A percentile compares a stretch with the other conserved stretches of the same genome.
Conservation (phyloP, 1,140 invertebrate species). For the Temnothorax longispinosus region DNA sequence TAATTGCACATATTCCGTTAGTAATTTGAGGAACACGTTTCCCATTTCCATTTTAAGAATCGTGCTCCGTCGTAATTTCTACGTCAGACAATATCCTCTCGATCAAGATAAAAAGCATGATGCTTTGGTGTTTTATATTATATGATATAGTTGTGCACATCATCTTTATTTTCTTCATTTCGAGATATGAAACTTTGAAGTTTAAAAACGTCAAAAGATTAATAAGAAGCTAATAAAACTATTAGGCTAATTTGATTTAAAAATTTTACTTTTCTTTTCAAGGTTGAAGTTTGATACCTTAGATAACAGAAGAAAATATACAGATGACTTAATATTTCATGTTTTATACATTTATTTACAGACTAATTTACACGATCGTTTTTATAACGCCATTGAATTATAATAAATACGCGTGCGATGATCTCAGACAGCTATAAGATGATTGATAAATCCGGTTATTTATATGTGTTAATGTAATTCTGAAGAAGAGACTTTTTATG, state of each 20-base stretch:
- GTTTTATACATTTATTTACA: conserved; percentile 86
- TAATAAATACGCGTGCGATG: conserved; percentile 71
- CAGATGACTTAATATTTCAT: conserved; percentile 24
- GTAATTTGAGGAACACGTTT: conserved; percentile 21
- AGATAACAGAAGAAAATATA: not conserved
- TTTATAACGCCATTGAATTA: conserved; percentile 56
- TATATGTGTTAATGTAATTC: conserved; percentile 2
- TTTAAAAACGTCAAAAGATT: not conserved
- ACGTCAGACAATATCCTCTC: not conserved
- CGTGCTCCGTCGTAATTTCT: not conserved
- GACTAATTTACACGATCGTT: conserved; percentile 82
- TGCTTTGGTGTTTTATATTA: not conserved
- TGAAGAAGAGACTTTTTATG: not conserved
- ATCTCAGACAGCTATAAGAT: conserved; percentile 17
- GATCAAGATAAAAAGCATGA: not conserved
- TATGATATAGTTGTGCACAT: not conserved
- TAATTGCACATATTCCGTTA: conserved; percentile 26
- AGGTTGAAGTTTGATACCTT: not conserved
- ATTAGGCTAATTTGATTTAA: not conserved
- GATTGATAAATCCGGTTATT: conserved; percentile 8
- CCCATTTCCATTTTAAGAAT: not conserved
- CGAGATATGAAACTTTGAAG: not conserved
- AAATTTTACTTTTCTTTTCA: not conserved
- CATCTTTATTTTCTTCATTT: not conserved
- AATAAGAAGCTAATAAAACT: not conserved